Percentiles rank a stretch among this genome's conserved stretches.
Evolutionary conservation across 2,113 vertebrate genomes (phyloP).

Genomic region (Marmota flaviventris): DNA sequence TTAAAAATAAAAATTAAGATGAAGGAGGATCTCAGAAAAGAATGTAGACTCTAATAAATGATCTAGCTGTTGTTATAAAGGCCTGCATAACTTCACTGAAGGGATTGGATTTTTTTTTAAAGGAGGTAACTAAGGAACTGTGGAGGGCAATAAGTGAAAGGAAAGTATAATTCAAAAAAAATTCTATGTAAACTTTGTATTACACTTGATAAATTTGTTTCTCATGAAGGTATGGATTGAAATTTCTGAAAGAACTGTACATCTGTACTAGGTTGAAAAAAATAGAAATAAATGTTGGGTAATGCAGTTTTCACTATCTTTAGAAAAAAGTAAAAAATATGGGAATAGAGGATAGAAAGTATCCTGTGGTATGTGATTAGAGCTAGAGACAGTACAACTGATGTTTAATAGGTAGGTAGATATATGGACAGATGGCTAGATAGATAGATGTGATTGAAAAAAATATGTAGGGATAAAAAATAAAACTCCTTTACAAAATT

Average conservation of each 20-base stretch:
- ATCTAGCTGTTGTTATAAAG: not conserved
- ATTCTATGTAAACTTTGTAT: not conserved
- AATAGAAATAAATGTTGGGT: not conserved
- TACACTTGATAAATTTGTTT: not conserved
- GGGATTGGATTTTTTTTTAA: not conserved
- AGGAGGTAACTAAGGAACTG: not conserved
- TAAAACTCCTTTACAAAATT: not conserved
- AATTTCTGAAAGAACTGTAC: not conserved
- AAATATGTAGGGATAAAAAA: not conserved
- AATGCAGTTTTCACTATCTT: not conserved
- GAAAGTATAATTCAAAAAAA: not conserved
- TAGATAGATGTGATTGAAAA: not conserved
- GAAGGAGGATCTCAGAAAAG: not conserved
- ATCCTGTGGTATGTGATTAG: not conserved
- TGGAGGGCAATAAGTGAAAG: not conserved
- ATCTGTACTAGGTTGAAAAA: not conserved
- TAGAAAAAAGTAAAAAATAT: not conserved
- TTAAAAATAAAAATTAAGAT: not conserved
- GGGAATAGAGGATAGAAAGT: not conserved
- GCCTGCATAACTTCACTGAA: not conserved
- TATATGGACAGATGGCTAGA: not conserved
- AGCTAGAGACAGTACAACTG: not conserved
- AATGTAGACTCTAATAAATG: not conserved
- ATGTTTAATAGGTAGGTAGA: not conserved
- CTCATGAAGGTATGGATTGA: not conserved